These are phyloP conservation scores for Mimachlamys varia DNA, from an alignment of 2,888 invertebrate genomes.

Conservation along the genomic window DNA sequence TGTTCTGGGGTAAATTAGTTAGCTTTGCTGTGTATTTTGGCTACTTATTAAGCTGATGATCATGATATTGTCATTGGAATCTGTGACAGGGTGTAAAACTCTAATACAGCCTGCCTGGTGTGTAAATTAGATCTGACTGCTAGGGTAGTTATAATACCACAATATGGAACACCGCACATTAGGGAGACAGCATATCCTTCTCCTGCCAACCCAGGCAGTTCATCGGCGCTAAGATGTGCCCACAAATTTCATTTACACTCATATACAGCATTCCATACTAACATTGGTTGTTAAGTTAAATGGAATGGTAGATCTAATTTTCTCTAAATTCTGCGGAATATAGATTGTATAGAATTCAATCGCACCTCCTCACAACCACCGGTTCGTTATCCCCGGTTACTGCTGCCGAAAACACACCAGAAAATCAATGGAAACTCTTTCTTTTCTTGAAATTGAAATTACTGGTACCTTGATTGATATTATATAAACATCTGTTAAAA, in stretches of 20 bases:
- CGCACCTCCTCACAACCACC: background rate
- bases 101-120: background rate
- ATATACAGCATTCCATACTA: background rate
- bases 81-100: background rate
- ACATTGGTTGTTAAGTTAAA: background rate
- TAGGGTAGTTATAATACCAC: background rate
- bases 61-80: no score
- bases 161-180: background rate
- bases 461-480: background rate
- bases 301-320: constrained; percentile 28
- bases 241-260: constrained; percentile 26
- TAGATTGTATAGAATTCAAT: background rate
- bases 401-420: background rate
- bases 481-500: background rate
- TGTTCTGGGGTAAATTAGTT: no score
- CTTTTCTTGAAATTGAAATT: background rate
- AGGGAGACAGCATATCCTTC: background rate
- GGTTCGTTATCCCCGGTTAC: background rate
- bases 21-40: no score
- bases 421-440: constrained; percentile 9
- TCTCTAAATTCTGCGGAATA: background rate
- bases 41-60: background rate
- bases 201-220: background rate
- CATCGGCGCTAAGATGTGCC: background rate
- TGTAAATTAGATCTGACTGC: background rate